A percentile compares a stretch with the other conserved stretches of the same genome.
These are phyloP conservation scores for Etheostoma nigrum DNA, from an alignment of 2,797 vertebrate species.

Conservation along the genomic window DNA sequence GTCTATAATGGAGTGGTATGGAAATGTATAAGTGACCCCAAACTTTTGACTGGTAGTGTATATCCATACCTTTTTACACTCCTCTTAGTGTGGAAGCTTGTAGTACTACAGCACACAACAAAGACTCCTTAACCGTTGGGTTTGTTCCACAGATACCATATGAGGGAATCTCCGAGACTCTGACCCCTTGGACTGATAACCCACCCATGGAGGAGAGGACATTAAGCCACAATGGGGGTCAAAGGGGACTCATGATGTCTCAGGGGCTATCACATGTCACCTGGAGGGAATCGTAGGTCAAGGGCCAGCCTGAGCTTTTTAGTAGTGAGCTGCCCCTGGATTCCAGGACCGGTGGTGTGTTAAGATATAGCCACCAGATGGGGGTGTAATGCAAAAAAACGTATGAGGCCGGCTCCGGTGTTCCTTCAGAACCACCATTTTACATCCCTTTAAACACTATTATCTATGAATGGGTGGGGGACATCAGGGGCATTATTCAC, in stretches of 20 bases:
- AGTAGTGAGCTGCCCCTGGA: background rate
- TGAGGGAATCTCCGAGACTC: background rate
- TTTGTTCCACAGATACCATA: background rate
- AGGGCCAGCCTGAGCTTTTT: background rate
- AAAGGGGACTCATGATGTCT: constrained; percentile 12
- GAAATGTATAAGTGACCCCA: too few species aligned
- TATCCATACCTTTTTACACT: background rate
- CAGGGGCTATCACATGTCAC: constrained; percentile 17
- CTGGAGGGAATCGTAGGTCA: constrained; percentile 17
- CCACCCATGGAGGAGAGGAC: background rate
- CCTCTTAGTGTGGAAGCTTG: background rate
- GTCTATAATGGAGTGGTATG: too few species aligned
- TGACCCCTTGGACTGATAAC: background rate
- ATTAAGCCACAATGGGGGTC: constrained; percentile 3
- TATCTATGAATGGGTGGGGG: too few species aligned
- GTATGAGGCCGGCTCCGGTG: too few species aligned
- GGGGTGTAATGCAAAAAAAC: background rate
- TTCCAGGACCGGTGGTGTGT: background rate
- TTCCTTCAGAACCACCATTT: background rate
- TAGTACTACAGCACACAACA: too few species aligned
- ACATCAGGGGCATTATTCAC: too few species aligned
- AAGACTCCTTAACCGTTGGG: background rate
- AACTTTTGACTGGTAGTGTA: too few species aligned
- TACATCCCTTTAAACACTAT: background rate
- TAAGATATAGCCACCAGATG: constrained; percentile 35